Evolutionary conservation across 2,113 vertebrate species (phyloP).

Genomic region (Indicator indicator): DNA sequence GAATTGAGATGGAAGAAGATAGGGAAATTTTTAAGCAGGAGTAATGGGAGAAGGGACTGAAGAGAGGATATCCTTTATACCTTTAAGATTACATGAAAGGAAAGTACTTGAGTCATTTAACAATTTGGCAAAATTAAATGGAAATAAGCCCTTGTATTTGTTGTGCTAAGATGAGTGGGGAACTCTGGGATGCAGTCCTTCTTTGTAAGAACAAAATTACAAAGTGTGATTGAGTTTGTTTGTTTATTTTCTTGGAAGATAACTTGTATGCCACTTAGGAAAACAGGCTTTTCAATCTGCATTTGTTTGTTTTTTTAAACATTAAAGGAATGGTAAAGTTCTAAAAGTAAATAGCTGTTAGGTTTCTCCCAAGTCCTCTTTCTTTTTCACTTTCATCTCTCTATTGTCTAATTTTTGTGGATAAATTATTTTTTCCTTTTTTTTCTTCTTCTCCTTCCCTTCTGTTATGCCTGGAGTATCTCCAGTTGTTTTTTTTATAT

Average conservation of each 20-base stretch:
- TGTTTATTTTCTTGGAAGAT: background rate
- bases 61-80: background rate
- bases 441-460: background rate
- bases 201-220: background rate
- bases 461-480: background rate
- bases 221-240: background rate
- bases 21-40: background rate
- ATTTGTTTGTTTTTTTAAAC: background rate
- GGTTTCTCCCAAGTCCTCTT: background rate
- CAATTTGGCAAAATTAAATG: background rate
- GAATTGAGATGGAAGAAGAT: background rate
- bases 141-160: background rate
- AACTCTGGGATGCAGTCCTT: background rate
- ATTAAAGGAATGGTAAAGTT: background rate
- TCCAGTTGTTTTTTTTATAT: background rate
- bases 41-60: background rate
- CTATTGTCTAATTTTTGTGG: background rate
- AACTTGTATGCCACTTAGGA: background rate
- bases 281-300: background rate
- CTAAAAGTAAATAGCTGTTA: background rate
- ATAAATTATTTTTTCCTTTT: background rate
- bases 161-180: background rate
- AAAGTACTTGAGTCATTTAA: background rate
- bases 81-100: background rate
- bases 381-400: background rate